A percentile compares a stretch with the other conserved stretches of the same genome.
phyloP scores from a whole-genome alignment of 2,797 vertebrate species.

The Anas capensis region DNA sequence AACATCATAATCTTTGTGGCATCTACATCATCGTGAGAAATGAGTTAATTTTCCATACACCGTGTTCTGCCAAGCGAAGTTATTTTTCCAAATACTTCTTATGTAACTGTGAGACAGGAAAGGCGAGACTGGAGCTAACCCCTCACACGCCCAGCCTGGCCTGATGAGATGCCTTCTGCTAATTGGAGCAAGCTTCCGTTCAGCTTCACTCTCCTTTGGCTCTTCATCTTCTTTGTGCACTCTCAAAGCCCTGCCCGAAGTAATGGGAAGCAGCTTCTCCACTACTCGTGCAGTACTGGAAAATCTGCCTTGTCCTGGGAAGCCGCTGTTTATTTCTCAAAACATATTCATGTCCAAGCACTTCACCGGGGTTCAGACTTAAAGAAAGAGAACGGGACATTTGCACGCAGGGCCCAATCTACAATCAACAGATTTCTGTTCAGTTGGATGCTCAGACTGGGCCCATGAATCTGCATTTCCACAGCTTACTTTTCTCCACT shows the following conservation, averaged over 20 bases:
- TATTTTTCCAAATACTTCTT: conserved; percentile 23
- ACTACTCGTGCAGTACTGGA: neutral
- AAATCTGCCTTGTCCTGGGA: neutral
- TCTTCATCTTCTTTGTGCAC: neutral
- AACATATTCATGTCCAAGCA: neutral
- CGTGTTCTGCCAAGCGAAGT: conserved; percentile 20
- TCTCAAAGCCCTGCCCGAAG: neutral
- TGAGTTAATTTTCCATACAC: conserved; percentile 30
- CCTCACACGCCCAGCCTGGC: neutral
- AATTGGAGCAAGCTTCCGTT: conserved; percentile 9
- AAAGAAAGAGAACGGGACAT: neutral
- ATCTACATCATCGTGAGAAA: conserved; percentile 48
- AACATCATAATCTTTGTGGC: conserved; percentile 26
- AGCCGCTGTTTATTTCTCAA: neutral
- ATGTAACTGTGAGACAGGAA: conserved; percentile 1
- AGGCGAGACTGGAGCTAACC: neutral
- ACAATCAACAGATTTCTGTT: conserved; percentile 7
- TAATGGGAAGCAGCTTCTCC: neutral
- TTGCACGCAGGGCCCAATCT: neutral
- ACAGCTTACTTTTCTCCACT: neutral
- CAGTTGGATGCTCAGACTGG: neutral
- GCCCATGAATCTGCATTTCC: neutral
- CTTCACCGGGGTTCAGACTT: neutral
- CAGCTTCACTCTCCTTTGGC: neutral
- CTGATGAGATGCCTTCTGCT: conserved; percentile 12